phyloP scores from a whole-genome alignment of 2,888 invertebrate genomes.

The Cerastoderma edule region DNA sequence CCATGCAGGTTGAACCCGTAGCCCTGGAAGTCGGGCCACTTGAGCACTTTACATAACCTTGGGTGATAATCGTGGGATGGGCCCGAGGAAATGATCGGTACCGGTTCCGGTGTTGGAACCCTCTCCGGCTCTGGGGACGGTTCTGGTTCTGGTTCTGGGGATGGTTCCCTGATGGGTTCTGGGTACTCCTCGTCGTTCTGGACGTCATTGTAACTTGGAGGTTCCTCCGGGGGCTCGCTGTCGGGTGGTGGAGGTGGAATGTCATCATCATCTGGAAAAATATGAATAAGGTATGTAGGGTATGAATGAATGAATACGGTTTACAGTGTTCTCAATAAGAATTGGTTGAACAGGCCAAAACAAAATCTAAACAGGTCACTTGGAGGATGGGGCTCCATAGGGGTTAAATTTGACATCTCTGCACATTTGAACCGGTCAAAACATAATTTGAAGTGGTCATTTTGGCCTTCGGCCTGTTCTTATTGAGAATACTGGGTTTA shows the following conservation, averaged over 20 bases:
- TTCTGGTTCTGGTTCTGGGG: conserved; percentile 19
- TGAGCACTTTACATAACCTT: conserved; percentile 91
- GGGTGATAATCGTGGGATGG: conserved; percentile 72
- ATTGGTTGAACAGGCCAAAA: no score
- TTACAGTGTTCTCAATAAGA: no score
- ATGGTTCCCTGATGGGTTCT: conserved; percentile 30
- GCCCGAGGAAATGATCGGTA: conserved; percentile 18
- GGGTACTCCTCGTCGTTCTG: conserved; percentile 33
- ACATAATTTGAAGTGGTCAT: no score
- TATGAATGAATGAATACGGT: no score
- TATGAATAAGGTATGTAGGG: background rate
- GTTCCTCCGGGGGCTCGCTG: conserved; percentile 33
- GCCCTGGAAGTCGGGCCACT: conserved; percentile 96
- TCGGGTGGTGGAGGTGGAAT: conserved; percentile 37
- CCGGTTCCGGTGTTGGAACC: conserved; percentile 37
- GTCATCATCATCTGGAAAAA: conserved; percentile 39
- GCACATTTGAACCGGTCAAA: no score
- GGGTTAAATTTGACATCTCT: no score
- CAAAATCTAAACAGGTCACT: no score
- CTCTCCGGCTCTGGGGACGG: conserved; percentile 31
- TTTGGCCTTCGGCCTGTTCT: no score
- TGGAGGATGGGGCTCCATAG: no score
- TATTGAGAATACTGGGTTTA: no score
- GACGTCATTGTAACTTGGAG: conserved; percentile 42
- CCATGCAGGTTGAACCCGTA: conserved; percentile 99